Conservation (phyloP, 2,797 vertebrate genomes). For the Siniperca undulata region DNA sequence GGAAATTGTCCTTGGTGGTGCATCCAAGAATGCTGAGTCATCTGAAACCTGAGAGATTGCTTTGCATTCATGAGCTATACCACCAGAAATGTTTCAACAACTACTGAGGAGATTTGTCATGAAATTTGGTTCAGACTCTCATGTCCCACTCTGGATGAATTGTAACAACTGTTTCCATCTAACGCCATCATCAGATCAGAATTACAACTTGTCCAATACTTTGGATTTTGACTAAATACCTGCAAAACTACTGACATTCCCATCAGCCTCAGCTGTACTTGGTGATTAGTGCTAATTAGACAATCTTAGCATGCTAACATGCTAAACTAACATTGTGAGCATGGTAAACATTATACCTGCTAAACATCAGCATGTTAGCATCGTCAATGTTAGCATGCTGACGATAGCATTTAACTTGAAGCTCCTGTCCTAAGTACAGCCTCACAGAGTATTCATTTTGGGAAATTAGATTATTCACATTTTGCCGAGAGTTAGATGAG, state of each 20-base stretch:
- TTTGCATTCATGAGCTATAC: neutral
- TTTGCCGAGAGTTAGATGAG: too few species aligned
- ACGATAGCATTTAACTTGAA: neutral
- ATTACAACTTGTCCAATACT: neutral
- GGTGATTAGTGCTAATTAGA: neutral
- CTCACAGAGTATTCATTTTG: neutral
- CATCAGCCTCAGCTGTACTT: neutral
- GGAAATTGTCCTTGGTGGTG: neutral
- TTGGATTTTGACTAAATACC: neutral
- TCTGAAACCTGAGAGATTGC: neutral
- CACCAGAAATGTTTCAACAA: neutral
- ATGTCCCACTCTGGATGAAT: neutral
- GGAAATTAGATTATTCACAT: too few species aligned
- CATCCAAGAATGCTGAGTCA: neutral
- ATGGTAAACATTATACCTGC: neutral
- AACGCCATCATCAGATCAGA: neutral
- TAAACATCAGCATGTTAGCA: neutral
- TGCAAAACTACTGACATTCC: too few species aligned
- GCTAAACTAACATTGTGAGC: neutral
- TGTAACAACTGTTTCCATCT: neutral
- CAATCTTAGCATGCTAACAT: neutral
- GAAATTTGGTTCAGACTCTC: neutral
- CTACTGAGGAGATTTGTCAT: too few species aligned
- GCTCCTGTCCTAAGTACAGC: neutral
- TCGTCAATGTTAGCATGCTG: neutral